Evolutionary conservation across 2,113 vertebrate species (phyloP).

Genomic region (Glaucomys volans): DNA sequence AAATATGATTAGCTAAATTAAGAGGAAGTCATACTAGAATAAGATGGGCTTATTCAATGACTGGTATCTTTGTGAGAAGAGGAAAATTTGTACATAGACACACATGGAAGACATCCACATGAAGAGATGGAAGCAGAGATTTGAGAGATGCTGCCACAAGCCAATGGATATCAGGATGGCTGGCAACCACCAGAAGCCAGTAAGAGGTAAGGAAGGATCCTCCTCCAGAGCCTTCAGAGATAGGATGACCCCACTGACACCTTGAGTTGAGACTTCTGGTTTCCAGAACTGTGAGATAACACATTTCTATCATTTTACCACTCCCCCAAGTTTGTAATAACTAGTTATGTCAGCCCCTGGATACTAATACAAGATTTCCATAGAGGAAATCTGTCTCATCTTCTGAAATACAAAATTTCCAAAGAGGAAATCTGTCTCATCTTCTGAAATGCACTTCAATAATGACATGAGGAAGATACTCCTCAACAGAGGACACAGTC

Average conservation of each 20-base stretch:
- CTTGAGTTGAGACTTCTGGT: conserved; percentile 22
- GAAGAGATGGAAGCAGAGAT: not conserved
- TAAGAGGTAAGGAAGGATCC: not conserved
- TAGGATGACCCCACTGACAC: not conserved
- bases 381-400: no score
- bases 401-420: no score
- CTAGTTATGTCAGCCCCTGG: not conserved
- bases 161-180: not conserved
- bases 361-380: not conserved
- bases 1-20: conserved; percentile 3
- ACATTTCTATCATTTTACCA: not conserved
- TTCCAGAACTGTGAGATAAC: not conserved
- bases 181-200: not conserved
- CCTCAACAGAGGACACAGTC: not conserved
- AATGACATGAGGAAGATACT: not conserved
- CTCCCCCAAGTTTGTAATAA: not conserved
- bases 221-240: not conserved
- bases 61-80: not conserved
- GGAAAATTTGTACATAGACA: not conserved
- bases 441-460: not conserved
- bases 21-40: not conserved
- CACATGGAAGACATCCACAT: not conserved
- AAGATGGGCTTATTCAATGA: not conserved
- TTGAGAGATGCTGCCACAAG: not conserved
- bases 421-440: not conserved